Evolutionary conservation across 2,797 vertebrate genomes (phyloP).

Genomic region (Urocyon cinereoargenteus): DNA sequence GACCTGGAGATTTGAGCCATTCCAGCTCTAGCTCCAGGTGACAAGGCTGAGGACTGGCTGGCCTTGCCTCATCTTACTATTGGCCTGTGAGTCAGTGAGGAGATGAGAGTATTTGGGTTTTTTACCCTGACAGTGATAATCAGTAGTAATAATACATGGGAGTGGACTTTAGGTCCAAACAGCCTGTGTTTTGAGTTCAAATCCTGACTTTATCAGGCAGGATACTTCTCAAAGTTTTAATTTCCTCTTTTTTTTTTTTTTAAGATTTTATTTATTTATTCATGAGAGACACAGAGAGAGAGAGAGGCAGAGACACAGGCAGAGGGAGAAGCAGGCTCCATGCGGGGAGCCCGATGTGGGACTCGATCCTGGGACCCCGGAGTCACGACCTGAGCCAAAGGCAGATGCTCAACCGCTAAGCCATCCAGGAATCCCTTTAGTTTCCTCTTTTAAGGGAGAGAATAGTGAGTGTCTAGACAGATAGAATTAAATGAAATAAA

Average conservation of each 20-base stretch:
- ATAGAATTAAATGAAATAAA: constrained; percentile 23
- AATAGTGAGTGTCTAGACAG: not conserved
- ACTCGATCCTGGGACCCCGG: too few relatives aligned
- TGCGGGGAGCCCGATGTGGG: too few relatives aligned
- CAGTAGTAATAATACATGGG: not conserved
- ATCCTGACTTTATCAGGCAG: not conserved
- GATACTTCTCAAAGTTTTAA: not conserved
- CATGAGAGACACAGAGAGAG: too few relatives aligned
- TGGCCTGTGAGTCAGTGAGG: not conserved
- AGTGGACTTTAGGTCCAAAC: not conserved
- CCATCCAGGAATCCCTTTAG: not conserved
- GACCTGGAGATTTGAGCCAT: not conserved
- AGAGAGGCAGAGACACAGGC: too few relatives aligned
- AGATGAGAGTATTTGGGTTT: not conserved
- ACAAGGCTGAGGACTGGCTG: not conserved
- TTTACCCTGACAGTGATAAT: not conserved
- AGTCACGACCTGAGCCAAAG: too few relatives aligned
- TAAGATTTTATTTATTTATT: too few relatives aligned
- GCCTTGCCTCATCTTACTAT: not conserved
- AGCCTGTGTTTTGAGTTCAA: not conserved
- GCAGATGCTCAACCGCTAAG: too few relatives aligned
- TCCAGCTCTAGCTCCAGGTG: not conserved
- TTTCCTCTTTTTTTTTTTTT: not conserved
- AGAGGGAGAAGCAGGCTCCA: too few relatives aligned
- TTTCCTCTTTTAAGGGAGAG: not conserved